Percentiles rank a stretch among this genome's conserved stretches.
Evolutionary conservation across 2,888 invertebrate species (phyloP).

Genomic region (Hemistola chrysoprasaria): DNA sequence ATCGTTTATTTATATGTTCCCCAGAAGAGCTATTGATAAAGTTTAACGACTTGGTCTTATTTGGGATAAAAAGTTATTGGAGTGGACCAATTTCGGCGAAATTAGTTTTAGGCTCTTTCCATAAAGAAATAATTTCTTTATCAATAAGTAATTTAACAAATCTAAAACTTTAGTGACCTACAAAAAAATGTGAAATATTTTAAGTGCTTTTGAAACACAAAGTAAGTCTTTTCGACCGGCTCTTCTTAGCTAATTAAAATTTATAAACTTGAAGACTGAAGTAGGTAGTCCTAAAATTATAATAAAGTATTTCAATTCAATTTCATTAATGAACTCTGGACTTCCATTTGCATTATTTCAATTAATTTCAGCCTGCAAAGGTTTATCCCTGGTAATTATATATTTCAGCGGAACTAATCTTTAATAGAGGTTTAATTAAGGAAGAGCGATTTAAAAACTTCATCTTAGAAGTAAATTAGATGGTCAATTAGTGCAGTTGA

Average conservation of each 20-base stretch:
- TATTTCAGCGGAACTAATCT: constrained; percentile 17
- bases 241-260: too few relatives aligned
- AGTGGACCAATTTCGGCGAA: background rate
- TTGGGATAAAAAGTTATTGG: constrained; percentile 1
- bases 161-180: too few relatives aligned
- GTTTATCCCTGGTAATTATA: constrained; percentile 14
- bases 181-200: too few relatives aligned
- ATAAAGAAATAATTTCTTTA: too few relatives aligned
- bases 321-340: constrained; percentile 14
- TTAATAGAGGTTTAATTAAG: constrained; percentile 28
- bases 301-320: background rate
- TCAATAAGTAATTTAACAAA: too few relatives aligned
- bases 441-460: constrained; percentile 17
- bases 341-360: constrained; percentile 26
- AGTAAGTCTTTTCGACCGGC: too few relatives aligned
- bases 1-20: constrained; percentile 13
- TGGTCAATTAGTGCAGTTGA: constrained; percentile 1
- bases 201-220: too few relatives aligned
- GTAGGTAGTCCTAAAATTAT: too few relatives aligned
- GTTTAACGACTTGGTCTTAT: constrained; percentile 18
- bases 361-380: constrained; percentile 18
- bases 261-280: too few relatives aligned
- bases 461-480: constrained; percentile 4
- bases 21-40: constrained; percentile 6
- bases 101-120: background rate